Percentiles rank a stretch among this genome's conserved stretches.
Evolutionary conservation across 2,113 vertebrate genomes (phyloP).

Genomic region (Malurus elegans): DNA sequence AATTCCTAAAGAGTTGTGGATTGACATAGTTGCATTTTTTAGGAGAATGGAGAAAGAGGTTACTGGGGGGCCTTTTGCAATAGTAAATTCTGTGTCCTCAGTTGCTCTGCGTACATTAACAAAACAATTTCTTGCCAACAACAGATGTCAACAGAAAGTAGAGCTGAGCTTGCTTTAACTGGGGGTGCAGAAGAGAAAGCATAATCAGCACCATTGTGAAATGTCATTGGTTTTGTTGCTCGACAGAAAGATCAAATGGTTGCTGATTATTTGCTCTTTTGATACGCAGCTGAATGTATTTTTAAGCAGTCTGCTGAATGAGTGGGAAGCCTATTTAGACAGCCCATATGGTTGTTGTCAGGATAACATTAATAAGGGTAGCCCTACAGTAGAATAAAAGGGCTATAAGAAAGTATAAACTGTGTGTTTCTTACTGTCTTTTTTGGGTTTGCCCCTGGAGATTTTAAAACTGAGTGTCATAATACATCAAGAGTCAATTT

Average conservation of each 20-base stretch:
- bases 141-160: slow-evolving; percentile 38
- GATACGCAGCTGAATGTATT: neutral
- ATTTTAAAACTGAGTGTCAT: neutral
- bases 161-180: neutral
- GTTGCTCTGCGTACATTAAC: neutral
- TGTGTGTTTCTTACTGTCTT: neutral
- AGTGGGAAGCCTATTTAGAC: slow-evolving; percentile 1
- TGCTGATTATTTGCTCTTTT: slow-evolving; percentile 29
- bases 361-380: neutral
- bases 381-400: neutral
- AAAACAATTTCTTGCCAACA: neutral
- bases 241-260: slow-evolving; percentile 2
- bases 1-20: slow-evolving; percentile 24
- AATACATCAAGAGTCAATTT: neutral
- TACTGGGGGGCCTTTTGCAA: slow-evolving; percentile 14
- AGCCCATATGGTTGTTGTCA: neutral
- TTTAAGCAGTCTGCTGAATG: slow-evolving; percentile 14
- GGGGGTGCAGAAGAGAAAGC: neutral
- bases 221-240: neutral
- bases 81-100: neutral
- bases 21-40: slow-evolving; percentile 12
- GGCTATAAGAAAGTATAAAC: neutral
- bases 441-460: neutral
- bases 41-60: neutral
- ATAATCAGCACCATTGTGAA: slow-evolving; percentile 22